phyloP scores from a whole-genome alignment of 2,888 invertebrate genomes.

The Leucophenga montana region DNA sequence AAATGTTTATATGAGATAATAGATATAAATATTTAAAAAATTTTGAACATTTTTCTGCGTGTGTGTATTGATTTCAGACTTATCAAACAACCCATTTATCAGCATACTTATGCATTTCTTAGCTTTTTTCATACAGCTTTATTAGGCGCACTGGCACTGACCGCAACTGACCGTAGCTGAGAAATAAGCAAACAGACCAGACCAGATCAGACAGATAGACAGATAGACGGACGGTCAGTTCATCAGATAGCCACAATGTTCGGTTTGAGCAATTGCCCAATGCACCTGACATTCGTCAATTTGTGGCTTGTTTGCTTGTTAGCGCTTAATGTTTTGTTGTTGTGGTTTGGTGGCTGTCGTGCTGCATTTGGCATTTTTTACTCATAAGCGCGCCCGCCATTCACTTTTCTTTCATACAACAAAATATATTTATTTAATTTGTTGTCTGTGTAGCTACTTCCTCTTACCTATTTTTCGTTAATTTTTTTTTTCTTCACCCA shows the following conservation, averaged over 20 bases:
- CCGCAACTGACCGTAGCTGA: constrained; percentile 14
- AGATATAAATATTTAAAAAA: too few species aligned
- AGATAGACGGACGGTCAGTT: not conserved
- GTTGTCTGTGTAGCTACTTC: not conserved
- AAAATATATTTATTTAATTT: constrained; percentile 1
- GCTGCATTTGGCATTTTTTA: not conserved
- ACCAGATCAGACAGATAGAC: constrained; percentile 20
- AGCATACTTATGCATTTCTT: not conserved
- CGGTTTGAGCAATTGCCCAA: constrained; percentile 10
- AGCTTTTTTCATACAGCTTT: not conserved
- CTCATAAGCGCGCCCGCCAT: constrained; percentile 1
- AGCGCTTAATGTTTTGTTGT: not conserved
- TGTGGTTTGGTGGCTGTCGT: not conserved
- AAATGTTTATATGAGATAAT: too few species aligned
- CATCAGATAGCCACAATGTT: not conserved
- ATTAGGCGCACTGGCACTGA: constrained; percentile 22
- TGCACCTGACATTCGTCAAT: constrained; percentile 29
- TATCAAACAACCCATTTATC: not conserved
- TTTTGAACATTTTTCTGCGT: not conserved
- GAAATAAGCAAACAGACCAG: not conserved
- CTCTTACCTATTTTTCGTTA: not conserved
- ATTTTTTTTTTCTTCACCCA: not conserved
- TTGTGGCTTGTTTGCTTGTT: constrained; percentile 19
- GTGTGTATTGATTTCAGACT: not conserved
- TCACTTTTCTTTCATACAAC: constrained; percentile 19